Evolutionary conservation across 2,113 vertebrate species (phyloP).

Genomic region (Cranoglanis bouderius): DNA sequence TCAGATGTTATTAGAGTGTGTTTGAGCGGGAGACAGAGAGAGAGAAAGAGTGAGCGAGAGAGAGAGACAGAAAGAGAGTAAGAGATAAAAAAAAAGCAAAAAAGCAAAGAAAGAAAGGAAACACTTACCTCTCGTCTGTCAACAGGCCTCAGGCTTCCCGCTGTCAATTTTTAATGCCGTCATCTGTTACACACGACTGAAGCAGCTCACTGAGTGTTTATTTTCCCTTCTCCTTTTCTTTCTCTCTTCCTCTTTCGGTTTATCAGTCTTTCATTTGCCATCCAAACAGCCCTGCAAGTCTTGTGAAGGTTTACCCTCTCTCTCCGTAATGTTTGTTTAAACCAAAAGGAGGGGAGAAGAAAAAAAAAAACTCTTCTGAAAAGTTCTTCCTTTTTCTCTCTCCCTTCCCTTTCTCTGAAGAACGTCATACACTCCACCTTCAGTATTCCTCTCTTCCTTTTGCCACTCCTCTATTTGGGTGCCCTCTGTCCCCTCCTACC

Average conservation of each 20-base stretch:
- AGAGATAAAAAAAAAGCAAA: neutral
- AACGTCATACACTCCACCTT: conserved; percentile 68
- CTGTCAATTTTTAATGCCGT: conserved; percentile 69
- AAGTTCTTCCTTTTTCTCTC: conserved; percentile 72
- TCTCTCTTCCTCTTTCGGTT: conserved; percentile 43
- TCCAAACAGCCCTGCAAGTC: neutral
- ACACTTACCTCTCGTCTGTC: conserved; percentile 63
- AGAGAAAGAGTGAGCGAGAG: neutral
- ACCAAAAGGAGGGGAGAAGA: conserved; percentile 39
- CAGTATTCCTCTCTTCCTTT: conserved; percentile 37
- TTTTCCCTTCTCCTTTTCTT: neutral
- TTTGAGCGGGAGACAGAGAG: neutral
- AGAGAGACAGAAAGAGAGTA: neutral
- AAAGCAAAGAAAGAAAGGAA: neutral
- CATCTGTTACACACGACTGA: conserved; percentile 63
- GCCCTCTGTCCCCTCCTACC: conserved; percentile 29
- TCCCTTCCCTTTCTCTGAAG: conserved; percentile 68
- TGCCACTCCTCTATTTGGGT: conserved; percentile 48
- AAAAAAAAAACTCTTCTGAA: conserved; percentile 63
- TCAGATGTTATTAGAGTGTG: neutral
- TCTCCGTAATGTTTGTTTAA: conserved; percentile 54
- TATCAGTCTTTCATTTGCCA: conserved; percentile 41
- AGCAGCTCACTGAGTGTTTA: conserved; percentile 50
- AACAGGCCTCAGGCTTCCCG: conserved; percentile 71
- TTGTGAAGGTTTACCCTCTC: conserved; percentile 25